Evolutionary conservation across 2,888 invertebrate species (phyloP).

Genomic region (Bugulina stolonifera): DNA sequence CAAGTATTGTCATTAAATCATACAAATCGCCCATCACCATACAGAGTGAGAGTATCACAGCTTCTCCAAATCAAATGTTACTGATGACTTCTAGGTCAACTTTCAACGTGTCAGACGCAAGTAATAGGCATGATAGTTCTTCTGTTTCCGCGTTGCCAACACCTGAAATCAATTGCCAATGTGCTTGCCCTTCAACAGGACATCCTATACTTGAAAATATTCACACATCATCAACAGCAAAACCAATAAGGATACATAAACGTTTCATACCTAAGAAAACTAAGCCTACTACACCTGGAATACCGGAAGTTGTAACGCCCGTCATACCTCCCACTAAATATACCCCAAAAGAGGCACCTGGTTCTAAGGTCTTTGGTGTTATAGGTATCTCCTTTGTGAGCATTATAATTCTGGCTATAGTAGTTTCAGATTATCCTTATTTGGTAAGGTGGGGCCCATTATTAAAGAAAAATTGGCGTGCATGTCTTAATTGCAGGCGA

Average conservation of each 20-base stretch:
- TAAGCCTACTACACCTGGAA: neutral
- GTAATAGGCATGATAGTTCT: no score
- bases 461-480: neutral
- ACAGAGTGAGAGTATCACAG: no score
- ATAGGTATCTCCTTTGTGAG: neutral
- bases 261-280: slow-evolving; percentile 1
- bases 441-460: neutral
- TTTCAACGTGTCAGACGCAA: no score
- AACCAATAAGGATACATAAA: neutral
- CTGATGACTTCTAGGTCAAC: no score
- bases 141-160: no score
- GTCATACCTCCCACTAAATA: slow-evolving; percentile 11
- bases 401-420: neutral
- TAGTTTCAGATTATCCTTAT: neutral
- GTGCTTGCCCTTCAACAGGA: neutral
- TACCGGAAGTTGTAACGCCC: neutral
- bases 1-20: no score
- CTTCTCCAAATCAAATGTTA: no score
- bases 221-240: neutral
- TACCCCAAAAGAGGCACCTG: slow-evolving; percentile 21
- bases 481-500: neutral
- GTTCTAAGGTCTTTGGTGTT: neutral
- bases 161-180: no score
- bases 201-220: neutral
- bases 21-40: no score